Conservation (phyloP, 2,113 vertebrate genomes). For the Ginglymostoma cirratum region DNA sequence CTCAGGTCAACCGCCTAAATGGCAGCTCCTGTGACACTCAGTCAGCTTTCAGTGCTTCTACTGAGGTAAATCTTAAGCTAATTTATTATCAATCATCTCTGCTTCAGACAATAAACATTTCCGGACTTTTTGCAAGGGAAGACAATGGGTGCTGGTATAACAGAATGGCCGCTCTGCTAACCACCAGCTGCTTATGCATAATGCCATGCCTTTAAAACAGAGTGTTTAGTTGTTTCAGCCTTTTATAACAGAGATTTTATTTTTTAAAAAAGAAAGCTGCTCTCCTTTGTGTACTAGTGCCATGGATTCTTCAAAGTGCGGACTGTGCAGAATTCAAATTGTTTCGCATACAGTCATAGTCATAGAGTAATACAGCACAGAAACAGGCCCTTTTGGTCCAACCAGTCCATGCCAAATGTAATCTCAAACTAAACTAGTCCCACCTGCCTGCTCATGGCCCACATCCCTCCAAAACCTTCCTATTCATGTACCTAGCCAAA, state of each 20-base stretch:
- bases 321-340: constrained; percentile 51
- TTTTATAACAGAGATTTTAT: background rate
- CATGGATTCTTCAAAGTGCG: constrained; percentile 63
- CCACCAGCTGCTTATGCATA: background rate
- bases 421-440: too few relatives aligned
- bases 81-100: constrained; percentile 71
- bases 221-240: background rate
- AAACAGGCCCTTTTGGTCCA: too few relatives aligned
- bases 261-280: background rate
- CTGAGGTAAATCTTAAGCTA: constrained; percentile 63
- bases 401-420: too few relatives aligned
- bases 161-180: background rate
- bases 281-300: background rate
- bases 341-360: too few relatives aligned
- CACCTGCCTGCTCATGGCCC: too few relatives aligned
- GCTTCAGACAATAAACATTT: constrained; percentile 72
- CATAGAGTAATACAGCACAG: too few relatives aligned
- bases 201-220: background rate
- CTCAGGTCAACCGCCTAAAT: constrained; percentile 68
- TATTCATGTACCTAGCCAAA: too few relatives aligned
- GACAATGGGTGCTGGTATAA: background rate
- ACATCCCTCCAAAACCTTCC: too few relatives aligned
- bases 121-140: constrained; percentile 40
- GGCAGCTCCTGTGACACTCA: constrained; percentile 59
- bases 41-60: constrained; percentile 54